Evolutionary conservation across 2,797 vertebrate species (phyloP), one percentile per base, ranked within the genome.

Genomic region (Leucoraja ocellata): DNA sequence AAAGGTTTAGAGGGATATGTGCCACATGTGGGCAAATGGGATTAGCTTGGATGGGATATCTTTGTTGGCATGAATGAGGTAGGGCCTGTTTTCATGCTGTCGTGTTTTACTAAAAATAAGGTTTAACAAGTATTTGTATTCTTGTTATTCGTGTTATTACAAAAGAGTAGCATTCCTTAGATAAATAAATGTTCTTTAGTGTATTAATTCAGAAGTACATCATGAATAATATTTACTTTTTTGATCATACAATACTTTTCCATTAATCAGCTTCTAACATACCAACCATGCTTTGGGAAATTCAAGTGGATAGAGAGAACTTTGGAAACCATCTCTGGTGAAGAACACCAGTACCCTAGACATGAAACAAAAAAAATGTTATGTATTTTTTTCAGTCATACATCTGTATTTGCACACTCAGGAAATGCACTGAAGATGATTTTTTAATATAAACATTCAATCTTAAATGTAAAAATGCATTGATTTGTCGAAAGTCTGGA

Each of bases 241-340:
- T 32, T 88, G n/a, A 63, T 13, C 32, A 88, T 65, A 25, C 13
- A 13, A 16, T 63, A 28, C 4, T 54, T 81, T 81, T 16, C 23
- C 58, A 86, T 61, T 61, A 46, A 68, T 88, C 61, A 65, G 11
- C 5, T 36, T 46, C 36, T 28, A n/a, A 76, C 71, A 7, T 93
- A 93, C 93, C 68, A 76, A 18, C 18, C 54, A 91, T 25, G 7
- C 21, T 0, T 0, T 28, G 61, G 93, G 84, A 23, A 93, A 78
- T 39, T 46, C 0, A 65, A 93, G 54, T 18, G 93, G 73, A 46
- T 36, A 79, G 28, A 63, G n/a, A 78, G 93, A 91, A 46, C 86
- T 78, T 8, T n/a, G n/a, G 79, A 93, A 93, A 28, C 58, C 73
- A 79, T 78, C 74, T 39, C 1, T 63, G 32, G 93, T 93, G 25